Base-by-base conservation (phyloP, 2,113 vertebrate genomes). In the Nansenia antarctica region DNA sequence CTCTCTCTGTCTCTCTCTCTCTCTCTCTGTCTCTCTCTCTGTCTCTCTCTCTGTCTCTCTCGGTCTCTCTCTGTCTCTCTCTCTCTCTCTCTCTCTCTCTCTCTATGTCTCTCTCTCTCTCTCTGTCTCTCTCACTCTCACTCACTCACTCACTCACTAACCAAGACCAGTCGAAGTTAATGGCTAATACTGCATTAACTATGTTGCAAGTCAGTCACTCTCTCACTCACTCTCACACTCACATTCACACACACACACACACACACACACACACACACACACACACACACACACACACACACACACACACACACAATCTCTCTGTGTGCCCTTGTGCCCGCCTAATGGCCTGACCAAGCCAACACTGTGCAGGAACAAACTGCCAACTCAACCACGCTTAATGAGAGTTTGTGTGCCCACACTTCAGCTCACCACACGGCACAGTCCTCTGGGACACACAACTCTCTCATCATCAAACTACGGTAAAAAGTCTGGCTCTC, bases 261-360 rank as follows among this genome's bases (percentile, higher is more conserved):
- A 37, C 14, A 8, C 57, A 22, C 9, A 4, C 45, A 18, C 27
- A 72, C 52, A 63, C 67, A 32, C 24, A 22, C 20, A 65, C 24
- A 76, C 42, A 27, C 60, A 42, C 3, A 20, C 37, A 35, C 52
- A 65, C 18, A 59, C 31, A 0, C 42, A 47, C 37, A 39, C 31
- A 67, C 68, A 59, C 73, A 58, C 3, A 71, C 30, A 9, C 31
- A 32, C 31, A 45, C 54, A 24, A 12, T 62, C 3, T 37, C 5
- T 37, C 12, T 64, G 9, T 45, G 3, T 63, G 24, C 27, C n/a
- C 20, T 24, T 27, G 34, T 39, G 6, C 73, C 2, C 0, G 39
- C 29, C 74, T 82, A 80, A 88, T 82, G 79, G 62, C 64, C 73
- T 37, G 53, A 77, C 62, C 14, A 55, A 78, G 85, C 82, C 82